Evolutionary conservation across 37 sponge, comb jelly and placozoan genomes (phyloP).

Genomic region (Aplysina aerophoba): DNA sequence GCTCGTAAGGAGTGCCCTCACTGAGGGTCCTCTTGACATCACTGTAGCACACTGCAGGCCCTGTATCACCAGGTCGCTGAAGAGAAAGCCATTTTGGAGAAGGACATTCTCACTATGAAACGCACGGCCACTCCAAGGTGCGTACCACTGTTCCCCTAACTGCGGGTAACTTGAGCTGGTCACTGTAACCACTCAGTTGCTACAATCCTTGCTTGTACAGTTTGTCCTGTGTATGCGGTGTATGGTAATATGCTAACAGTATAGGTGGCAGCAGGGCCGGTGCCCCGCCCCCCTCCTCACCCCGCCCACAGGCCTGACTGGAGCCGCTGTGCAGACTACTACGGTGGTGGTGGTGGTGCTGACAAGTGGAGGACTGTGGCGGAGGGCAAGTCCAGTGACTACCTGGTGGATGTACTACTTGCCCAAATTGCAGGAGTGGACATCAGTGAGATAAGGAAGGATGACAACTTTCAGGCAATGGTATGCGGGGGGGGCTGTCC

Average conservation of each 20-base stretch:
- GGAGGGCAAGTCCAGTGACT: slow-evolving; percentile 82
- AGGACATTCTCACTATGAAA: slow-evolving; percentile 57
- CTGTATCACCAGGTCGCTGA: slow-evolving; percentile 55
- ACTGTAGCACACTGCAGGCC: slow-evolving; percentile 61
- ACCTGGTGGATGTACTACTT: slow-evolving; percentile 84
- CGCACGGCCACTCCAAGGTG: slow-evolving; percentile 88
- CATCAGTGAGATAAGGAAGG: slow-evolving; percentile 53
- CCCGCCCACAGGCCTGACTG: slow-evolving; percentile 82
- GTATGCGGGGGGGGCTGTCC: slow-evolving; percentile 38
- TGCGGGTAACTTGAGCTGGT: no score
- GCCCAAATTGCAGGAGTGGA: slow-evolving; percentile 83
- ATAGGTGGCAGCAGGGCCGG: no score
- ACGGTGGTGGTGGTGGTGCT: slow-evolving; percentile 78
- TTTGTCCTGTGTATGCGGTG: no score
- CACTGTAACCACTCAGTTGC: no score
- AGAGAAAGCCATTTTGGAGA: slow-evolving; percentile 54
- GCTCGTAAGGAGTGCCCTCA: background rate
- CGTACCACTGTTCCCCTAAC: no score
- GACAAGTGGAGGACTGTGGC: slow-evolving; percentile 78
- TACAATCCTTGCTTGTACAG: no score
- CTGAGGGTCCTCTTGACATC: background rate
- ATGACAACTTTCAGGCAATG: slow-evolving; percentile 76
- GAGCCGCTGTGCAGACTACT: slow-evolving; percentile 68
- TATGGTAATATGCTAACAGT: no score
- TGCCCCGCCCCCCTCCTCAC: background rate